Percentiles rank a stretch among this genome's conserved stretches.
These are phyloP conservation scores for Coracopsis vasa DNA, from an alignment of 2,113 vertebrate genomes.

Conservation along the genomic window DNA sequence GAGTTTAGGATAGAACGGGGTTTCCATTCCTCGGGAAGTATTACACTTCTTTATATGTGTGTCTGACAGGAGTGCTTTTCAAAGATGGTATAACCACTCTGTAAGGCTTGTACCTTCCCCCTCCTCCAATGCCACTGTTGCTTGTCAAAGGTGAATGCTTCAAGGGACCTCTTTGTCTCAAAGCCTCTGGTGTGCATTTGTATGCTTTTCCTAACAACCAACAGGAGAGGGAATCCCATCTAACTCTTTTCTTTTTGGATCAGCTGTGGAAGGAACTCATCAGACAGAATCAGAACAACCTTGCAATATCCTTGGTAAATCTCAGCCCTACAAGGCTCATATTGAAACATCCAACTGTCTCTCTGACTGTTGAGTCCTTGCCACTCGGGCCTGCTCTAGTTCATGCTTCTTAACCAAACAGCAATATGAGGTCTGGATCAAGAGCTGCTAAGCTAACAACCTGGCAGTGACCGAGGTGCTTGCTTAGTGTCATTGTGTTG, in stretches of 20 bases:
- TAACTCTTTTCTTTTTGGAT: not conserved
- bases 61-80: not conserved
- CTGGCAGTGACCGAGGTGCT: not conserved
- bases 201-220: not conserved
- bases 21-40: not conserved
- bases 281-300: not conserved
- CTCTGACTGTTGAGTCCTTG: not conserved
- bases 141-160: not conserved
- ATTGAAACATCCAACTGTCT: fast-evolving
- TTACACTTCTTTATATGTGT: not conserved
- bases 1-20: not conserved
- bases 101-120: fast-evolving
- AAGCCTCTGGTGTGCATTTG: not conserved
- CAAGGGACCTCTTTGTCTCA: not conserved
- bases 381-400: not conserved
- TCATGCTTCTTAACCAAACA: not conserved
- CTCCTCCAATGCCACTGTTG: not conserved
- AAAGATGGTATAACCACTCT: not conserved
- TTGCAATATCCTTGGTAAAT: not conserved
- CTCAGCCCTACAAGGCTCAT: not conserved
- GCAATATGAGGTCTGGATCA: not conserved
- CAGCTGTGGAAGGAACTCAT: not conserved
- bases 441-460: not conserved
- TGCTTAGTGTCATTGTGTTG: not conserved
- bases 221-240: not conserved